Percentiles rank a stretch among this genome's conserved stretches.
phyloP scores from a whole-genome alignment of 2,113 vertebrate genomes.

The Eleginops maclovinus region DNA sequence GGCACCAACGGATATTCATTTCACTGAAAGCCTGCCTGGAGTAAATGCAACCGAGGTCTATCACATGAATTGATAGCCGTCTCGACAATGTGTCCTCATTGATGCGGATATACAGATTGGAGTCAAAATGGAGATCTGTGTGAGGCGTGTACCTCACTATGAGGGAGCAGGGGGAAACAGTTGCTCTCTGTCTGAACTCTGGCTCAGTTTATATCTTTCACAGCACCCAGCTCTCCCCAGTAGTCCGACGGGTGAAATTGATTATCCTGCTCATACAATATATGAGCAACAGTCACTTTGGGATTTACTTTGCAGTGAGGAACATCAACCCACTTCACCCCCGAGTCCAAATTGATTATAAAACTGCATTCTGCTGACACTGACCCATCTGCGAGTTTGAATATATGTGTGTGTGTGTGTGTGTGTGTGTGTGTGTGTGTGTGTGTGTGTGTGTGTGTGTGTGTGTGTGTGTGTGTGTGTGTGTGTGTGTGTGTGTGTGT shows the following conservation, averaged over 20 bases:
- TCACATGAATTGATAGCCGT: conserved; percentile 12
- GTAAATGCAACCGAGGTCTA: background rate
- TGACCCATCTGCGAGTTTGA: conserved; percentile 50
- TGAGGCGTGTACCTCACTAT: conserved; percentile 2
- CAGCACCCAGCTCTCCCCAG: conserved; percentile 48
- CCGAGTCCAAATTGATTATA: conserved; percentile 81
- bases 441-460: background rate
- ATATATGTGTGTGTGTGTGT: conserved; percentile 35
- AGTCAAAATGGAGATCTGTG: conserved; percentile 26
- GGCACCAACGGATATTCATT: background rate
- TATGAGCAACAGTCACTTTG: conserved; percentile 79
- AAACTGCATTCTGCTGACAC: conserved; percentile 78
- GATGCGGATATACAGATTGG: conserved; percentile 7
- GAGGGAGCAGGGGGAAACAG: conserved; percentile 28
- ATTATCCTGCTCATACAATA: conserved; percentile 73
- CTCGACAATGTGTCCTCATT: conserved; percentile 1
- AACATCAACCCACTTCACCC: conserved; percentile 73
- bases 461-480: conserved; percentile 8
- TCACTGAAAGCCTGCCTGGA: background rate
- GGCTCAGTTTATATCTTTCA: conserved; percentile 57
- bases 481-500: conserved; percentile 6
- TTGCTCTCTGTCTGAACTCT: conserved; percentile 35
- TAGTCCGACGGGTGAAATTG: conserved; percentile 67
- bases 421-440: conserved; percentile 11
- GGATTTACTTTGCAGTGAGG: conserved; percentile 77